Conservation (phyloP, 2,113 vertebrate genomes). For the Trachemys scripta region DNA sequence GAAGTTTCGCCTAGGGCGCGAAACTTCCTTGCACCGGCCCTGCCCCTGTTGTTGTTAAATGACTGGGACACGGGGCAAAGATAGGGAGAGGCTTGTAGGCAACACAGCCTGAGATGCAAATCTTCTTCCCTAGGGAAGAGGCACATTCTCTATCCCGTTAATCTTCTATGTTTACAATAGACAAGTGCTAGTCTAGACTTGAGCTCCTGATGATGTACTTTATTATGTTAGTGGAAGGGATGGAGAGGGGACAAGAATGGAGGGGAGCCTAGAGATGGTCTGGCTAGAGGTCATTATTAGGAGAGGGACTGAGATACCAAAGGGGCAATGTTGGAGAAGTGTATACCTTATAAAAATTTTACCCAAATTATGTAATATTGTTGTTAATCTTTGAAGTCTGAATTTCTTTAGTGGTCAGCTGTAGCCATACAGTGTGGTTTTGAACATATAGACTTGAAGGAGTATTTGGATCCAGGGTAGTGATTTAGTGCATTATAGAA, state of each 20-base stretch:
- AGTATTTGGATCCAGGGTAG: too few relatives aligned
- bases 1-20: too few relatives aligned
- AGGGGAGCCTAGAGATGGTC: background rate
- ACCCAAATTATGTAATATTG: too few relatives aligned
- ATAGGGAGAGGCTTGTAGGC: background rate
- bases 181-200: background rate
- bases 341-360: background rate
- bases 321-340: background rate
- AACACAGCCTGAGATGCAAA: background rate
- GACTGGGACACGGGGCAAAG: background rate
- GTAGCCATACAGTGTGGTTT: too few relatives aligned
- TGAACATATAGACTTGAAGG: too few relatives aligned
- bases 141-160: background rate
- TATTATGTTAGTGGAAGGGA: background rate
- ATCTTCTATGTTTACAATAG: background rate
- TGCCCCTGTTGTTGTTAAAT: background rate
- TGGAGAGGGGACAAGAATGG: background rate
- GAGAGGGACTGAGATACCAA: background rate
- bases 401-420: too few relatives aligned
- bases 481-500: too few relatives aligned
- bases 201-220: accelerated
- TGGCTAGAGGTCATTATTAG: background rate
- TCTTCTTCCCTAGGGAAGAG: background rate
- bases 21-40: too few relatives aligned
- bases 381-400: too few relatives aligned